Base-by-base conservation (phyloP, 2,797 vertebrate genomes). In the Gymnodraco acuticeps region DNA sequence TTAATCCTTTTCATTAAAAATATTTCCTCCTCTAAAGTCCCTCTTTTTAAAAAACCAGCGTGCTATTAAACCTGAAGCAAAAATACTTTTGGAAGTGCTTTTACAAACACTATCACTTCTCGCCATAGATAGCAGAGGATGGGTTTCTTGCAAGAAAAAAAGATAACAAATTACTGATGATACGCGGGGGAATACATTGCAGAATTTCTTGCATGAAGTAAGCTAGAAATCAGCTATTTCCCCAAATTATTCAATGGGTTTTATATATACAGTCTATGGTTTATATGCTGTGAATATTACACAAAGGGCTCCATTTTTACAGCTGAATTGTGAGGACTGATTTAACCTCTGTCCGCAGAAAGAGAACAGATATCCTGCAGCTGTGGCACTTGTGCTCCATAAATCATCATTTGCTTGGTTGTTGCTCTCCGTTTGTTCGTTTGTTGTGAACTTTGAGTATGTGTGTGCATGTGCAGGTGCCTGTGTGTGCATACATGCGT, bases 1-100 rank as follows among this genome's bases (percentile, higher is more conserved):
- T 31, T 63, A 19, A 81, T 66, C 53, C 5, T 65, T 86, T 85
- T 84, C 80, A 89, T 84, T 82, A 76, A 81, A 82, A 65, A 41
- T 38, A 27, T 64, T 45, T 48, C 27, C 19, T 60, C 54, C 68
- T 77, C 56, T 68, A 31, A 83, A 38, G 56, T 43, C 33, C 19
- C 67, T 71, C 15, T 19, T 46, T 77, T 82, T 10, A 70, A 64
- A 69, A 75, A 82, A 65, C 52, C 41, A 53, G 5, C 53, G 45
- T 31, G 10, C 48, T 38, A 64, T 66, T 16, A 61, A 66, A 64
- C 60, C 70, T 2, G 9, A 55, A 77, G 68, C 27, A 42, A 80
- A 76, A 69, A 67, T 27, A 45, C 23, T 65, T 65, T 10, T 54
- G 47, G 48, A 64, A 74, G 45, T 63, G 65, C 23, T 67, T 82